Evolutionary conservation across 1,140 invertebrate genomes (phyloP), one percentile per base, ranked within the genome.

Genomic region (Tetramorium alpestre): DNA sequence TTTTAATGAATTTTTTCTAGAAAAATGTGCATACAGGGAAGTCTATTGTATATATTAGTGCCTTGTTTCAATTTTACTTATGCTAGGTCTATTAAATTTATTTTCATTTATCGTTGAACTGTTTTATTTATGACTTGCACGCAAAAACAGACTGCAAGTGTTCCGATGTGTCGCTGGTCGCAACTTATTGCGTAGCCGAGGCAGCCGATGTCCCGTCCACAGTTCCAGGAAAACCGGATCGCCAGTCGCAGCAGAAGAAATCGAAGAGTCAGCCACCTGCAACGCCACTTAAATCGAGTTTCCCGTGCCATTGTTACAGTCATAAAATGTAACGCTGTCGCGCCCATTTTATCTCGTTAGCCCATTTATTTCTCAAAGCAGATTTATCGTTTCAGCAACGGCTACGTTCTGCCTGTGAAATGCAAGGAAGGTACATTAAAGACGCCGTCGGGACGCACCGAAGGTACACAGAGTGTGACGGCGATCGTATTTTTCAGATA

Each of bases 361-460:
- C 18, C 16, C 25, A 76, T 33, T 72, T 65, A 82, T 60, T 62
- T 51, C 75, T 77, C 22, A 65, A 82, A 77, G 2, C 51, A 60
- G 56, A 41, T 73, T 70, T 75, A 28, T 70, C 47, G 62, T 88
- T 87, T 28, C 72, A 87, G 69, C 62, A 89, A 73, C 28, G 75
- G 75, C 70, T 92, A 86, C 70, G 88, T 75, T 67, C 67, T 90
- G 47, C 86, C 88, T 38, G n/a, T 88, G 54, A 90, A 91, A 70
- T 28, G 62, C 49, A 67, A 2, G 10, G 65, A 77, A 81, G 90
- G 90, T 90, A 89, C 70, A 33, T 33, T 13, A 56, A 10, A 72
- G 28, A 28, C 22, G 22, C 11, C 1, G 3, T 78, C 41, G 33
- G 38, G n/a, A 67, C 11, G 4, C 4, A 22, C n/a, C n/a, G 38